Conservation (phyloP, 1,140 invertebrate species). For the Drosophila kepulauana region DNA sequence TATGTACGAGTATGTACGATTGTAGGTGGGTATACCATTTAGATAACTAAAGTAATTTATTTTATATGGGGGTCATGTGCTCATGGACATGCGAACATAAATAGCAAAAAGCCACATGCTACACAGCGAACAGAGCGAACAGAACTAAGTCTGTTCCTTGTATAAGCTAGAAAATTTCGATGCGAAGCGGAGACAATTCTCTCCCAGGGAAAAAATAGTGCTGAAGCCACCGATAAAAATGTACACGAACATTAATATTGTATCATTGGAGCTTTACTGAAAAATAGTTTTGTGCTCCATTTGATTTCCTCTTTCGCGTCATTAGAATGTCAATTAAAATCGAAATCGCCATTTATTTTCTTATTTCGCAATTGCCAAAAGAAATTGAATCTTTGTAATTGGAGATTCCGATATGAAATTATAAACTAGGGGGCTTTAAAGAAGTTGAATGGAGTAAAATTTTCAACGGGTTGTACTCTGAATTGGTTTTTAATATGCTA, state of each 20-base stretch:
- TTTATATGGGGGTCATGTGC: constrained; percentile 82
- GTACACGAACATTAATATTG: too few species aligned
- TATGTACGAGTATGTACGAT: constrained; percentile 5
- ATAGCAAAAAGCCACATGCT: constrained; percentile 60
- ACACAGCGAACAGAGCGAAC: constrained; percentile 7
- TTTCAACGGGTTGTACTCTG: too few species aligned
- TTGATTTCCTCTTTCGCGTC: constrained; percentile 59
- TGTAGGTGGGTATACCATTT: constrained; percentile 54
- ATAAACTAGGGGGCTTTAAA: too few species aligned
- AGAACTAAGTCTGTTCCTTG: neutral
- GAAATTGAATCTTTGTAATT: too few species aligned
- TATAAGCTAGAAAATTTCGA: constrained; percentile 66
- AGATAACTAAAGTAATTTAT: constrained; percentile 84
- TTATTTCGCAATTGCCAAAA: too few species aligned
- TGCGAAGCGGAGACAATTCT: constrained; percentile 77
- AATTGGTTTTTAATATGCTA: too few species aligned
- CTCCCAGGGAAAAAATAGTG: too few species aligned
- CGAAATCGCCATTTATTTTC: too few species aligned
- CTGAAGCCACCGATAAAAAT: too few species aligned
- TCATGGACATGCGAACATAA: constrained; percentile 80
- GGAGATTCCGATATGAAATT: too few species aligned
- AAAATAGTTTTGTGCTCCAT: constrained; percentile 36
- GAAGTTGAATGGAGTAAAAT: too few species aligned
- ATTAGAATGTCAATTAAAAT: constrained; percentile 64
- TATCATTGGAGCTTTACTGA: constrained; percentile 1